Base-by-base conservation (phyloP, 2,797 vertebrate species). In the Bradypodion ventrale region DNA sequence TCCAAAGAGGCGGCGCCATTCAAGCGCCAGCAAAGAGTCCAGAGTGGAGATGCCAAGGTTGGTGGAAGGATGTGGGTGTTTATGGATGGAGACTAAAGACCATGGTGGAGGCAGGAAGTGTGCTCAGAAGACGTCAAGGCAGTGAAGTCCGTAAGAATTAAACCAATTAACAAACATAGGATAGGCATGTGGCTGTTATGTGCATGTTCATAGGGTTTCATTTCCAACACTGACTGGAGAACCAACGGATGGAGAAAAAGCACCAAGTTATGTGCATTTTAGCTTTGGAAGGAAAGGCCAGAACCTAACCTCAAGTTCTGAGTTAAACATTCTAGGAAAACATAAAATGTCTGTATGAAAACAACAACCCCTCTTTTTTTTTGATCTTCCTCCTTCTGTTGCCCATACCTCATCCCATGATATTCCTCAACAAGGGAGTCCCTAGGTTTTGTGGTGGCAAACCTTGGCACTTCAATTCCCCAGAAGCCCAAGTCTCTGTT, bases 321-420 rank as follows among this genome's bases (percentile, higher is more conserved):
- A 62, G 25, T 5, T 7, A 0, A 19, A 44, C 0, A 12, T 5
- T 29, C 42, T 23, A 19, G 21, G 23, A 21, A 66, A 40, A 23
- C 3, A 37, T 0, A 15, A 6, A 21, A 49, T 1, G 9, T 4
- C 13, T 3, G 0, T 10, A 27, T 12, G 8, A 35, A 29, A 10
- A 10, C 8, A 15, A n/a, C 35, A 19, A 12, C 19, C 77, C 62
- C 16, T n/a, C 16, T 12, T 7, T 25, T 19, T 1, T 27, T 13
- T 23, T n/a, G n/a, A n/a, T n/a, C n/a, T 8, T 21, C 40, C 25
- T 1, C 16, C 60, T 16, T 0, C 5, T 7, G 4, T 0, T 10
- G 3, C 60, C 42, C 40, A 1, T 29, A 12, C 12, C 15, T 19
- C 52, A 56, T 15, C 16, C 52, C 52, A 56, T 56, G 52, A 56